A percentile compares a stretch with the other conserved stretches of the same genome.
Evolutionary conservation across 37 sponge, comb jelly and placozoan species (phyloP).

Genomic region (Oscarella lobularis): DNA sequence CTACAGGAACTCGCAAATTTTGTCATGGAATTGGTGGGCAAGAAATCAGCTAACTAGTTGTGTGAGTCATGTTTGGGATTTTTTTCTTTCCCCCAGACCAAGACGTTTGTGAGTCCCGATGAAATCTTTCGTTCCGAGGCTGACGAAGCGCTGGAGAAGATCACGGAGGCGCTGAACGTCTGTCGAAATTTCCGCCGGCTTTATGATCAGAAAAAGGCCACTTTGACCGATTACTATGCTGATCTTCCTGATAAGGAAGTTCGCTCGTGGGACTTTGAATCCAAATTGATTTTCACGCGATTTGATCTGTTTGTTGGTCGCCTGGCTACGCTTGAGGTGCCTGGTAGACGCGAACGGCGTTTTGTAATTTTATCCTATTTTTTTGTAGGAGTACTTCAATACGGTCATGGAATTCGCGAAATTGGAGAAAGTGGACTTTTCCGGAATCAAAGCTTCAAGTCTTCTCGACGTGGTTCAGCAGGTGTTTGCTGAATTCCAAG

Average conservation of each 20-base stretch:
- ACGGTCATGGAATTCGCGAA: constrained; percentile 69
- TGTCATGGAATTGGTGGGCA: constrained; percentile 69
- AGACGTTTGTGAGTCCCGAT: constrained; percentile 45
- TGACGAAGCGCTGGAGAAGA: constrained; percentile 80
- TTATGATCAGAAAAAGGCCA: not conserved
- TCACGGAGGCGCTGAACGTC: constrained; percentile 54
- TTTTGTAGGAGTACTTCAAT: constrained; percentile 32
- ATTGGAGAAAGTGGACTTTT: constrained; percentile 88
- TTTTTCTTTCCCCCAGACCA: not conserved
- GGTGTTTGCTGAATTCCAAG: constrained; percentile 65
- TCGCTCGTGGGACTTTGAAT: constrained; percentile 58
- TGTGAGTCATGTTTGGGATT: constrained; percentile 19
- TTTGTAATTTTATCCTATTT: too few relatives aligned
- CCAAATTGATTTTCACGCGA: constrained; percentile 67
- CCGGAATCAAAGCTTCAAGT: constrained; percentile 66
- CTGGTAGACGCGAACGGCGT: too few relatives aligned
- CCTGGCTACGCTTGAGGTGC: constrained; percentile 59
- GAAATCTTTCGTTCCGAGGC: constrained; percentile 76
- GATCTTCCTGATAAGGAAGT: not conserved
- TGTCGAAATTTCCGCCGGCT: constrained; percentile 32
- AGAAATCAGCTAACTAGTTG: not conserved
- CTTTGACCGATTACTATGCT: not conserved
- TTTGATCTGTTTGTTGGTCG: constrained; percentile 54
- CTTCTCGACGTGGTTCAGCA: constrained; percentile 43
- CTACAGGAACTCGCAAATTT: constrained; percentile 86